Evolutionary conservation across 2,888 invertebrate species (phyloP), one percentile per base, ranked within the genome.

Genomic region (Rhopalosiphum nymphaeae): DNA sequence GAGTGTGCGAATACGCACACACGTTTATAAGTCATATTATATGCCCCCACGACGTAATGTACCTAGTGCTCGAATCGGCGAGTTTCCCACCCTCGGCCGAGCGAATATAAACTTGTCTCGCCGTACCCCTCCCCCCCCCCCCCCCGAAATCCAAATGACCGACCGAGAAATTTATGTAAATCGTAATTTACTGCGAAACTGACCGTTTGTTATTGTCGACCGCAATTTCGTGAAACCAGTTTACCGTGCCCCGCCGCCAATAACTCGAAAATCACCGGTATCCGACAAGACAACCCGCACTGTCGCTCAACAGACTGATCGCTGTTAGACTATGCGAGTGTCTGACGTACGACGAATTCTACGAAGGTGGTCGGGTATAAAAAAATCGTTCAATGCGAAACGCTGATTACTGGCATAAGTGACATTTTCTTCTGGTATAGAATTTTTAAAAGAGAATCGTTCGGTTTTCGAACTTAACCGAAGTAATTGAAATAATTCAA

Each of bases 101-200:
- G 1, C 26, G 61, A 9, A 36, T 36, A 78, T 78, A 78, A 36
- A 78, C 78, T 78, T 78, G 78, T 78, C 67, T 25, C 16, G 25
- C 9, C 25, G 26, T 26, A 36, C 67, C 46, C n/a, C n/a, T n/a
- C n/a, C 46, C 10, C 5, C 3, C 46, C 10, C 5, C 3, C n/a
- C n/a, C 46, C 10, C 5, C 3, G 57, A 44, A 21, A 29, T 46
- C 78, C 78, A 9, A 78, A 78, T 36, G 36, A 78, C 67, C 85
- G 53, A 29, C 88, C 92, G 46, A 78, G 89, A 89, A 89, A 93
- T 89, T 93, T 93, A 93, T 93, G 93, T 78, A 89, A 93, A 93
- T 93, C 89, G 89, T 93, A 93, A 93, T 93, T 89, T 93, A 93
- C 93, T 93, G 93, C 93, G 89, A 93, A 84, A 89, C 84, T 89